Conservation (phyloP, 2,888 invertebrate genomes). For the Ichneumon xanthorius region DNA sequence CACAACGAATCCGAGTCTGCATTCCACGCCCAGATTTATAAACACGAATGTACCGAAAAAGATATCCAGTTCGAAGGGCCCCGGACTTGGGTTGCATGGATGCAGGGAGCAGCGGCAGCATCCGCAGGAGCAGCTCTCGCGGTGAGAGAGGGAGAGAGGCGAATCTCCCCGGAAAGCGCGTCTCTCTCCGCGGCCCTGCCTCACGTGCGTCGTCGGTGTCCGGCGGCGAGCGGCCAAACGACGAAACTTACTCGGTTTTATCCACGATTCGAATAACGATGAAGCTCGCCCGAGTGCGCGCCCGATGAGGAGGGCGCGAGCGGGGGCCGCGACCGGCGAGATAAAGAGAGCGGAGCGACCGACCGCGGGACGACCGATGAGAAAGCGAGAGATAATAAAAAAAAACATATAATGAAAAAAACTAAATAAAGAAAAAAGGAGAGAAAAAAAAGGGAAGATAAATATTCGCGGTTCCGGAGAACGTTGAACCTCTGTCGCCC, state of each 20-base stretch:
- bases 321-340: constrained; percentile 12
- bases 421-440: not conserved
- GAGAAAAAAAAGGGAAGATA: not conserved
- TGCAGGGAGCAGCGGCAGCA: constrained; percentile 8
- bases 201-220: constrained; percentile 22
- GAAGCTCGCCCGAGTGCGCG: constrained; percentile 64
- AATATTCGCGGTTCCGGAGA: constrained; percentile 20
- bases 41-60: constrained; percentile 70
- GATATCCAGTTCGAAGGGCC: constrained; percentile 66
- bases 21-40: constrained; percentile 69
- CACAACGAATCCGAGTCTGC: constrained; percentile 64
- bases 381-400: constrained; percentile 13
- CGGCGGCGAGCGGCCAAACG: constrained; percentile 23
- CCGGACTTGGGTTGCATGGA: constrained; percentile 6
- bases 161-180: not conserved
- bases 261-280: constrained; percentile 66
- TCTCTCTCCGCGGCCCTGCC: constrained; percentile 27
- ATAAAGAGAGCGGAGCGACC: constrained; percentile 25
- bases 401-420: not conserved
- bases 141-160: not conserved
- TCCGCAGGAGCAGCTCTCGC: constrained; percentile 6
- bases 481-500: constrained; percentile 27
- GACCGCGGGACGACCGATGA: constrained; percentile 7
- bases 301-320: constrained; percentile 33
- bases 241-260: constrained; percentile 65